Evolutionary conservation across 2,113 vertebrate species (phyloP), one percentile per base, ranked within the genome.

Genomic region (Boleophthalmus pectinirostris): DNA sequence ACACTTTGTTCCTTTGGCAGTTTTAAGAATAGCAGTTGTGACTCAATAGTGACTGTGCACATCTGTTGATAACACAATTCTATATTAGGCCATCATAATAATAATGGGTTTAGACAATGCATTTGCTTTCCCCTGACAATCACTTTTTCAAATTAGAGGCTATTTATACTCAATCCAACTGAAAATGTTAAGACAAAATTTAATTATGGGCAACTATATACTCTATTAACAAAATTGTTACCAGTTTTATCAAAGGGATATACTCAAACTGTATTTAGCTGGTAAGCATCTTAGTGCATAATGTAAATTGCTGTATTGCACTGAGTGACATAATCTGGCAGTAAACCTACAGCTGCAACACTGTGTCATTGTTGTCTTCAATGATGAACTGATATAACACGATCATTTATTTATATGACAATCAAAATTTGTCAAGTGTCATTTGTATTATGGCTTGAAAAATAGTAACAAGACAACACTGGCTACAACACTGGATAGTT

Each of bases 111-210:
- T 60, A 69, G 53, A 67, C 25, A 69, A 43, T 53, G n/a, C 79
- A 78, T 82, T 85, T 46, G 84, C 72, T 88, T 20, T 88, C 75
- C 85, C 73, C 60, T 60, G 72, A 61, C 72, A 54, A 69, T 85
- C 74, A 81, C 49, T 74, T 74, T 77, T 70, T 77, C 73, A 75
- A 29, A 76, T 15, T 21, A 79, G 70, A 73, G 77, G 49, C 24
- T 33, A 33, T 33, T 61, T 61, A 29, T 61, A 16, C 58, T 18
- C 24, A 18, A 61, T 33, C 5, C 18, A 2, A 33, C 33, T 33
- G 15, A 20, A 18, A 61, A 61, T 61, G 23, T 16, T 29, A 60
- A 3, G 15, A 23, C 12, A 47, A 47, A 43, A 38, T 38, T 43
- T 43, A 10, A 43, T 38, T 38, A 38, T 38, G 9, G 35, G 5